Base-by-base conservation (phyloP, 1,140 invertebrate species). In the Drosophila persimilis region DNA sequence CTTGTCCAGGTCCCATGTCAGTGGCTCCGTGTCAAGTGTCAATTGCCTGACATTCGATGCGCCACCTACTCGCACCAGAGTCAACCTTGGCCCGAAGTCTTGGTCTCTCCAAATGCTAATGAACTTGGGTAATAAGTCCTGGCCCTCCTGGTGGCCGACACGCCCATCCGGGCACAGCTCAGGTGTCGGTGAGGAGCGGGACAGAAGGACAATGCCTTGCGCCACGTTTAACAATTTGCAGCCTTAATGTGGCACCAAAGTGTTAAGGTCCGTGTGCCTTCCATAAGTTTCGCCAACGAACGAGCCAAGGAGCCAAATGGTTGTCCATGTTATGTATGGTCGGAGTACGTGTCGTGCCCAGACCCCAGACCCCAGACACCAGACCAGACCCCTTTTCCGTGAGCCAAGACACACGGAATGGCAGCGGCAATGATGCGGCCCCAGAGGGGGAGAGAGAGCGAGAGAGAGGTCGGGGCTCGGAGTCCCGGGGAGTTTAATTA, bases 221-320 rank as follows among this genome's bases (percentile, higher is more conserved):
- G 70, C 67, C 81, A 86, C 81, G 80, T 85, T 85, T 71, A 85
- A 85, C 81, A 85, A 85, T 85, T 86, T 85, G 81, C 80, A 66
- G 81, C 57, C 77, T 80, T 85, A 85, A 85, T 86, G 81, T 86
- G 81, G 80, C 81, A 80, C 63, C 67, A 85, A 85, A 85, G 80
- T 86, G 81, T 81, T 86, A 86, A 86, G 74, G 77, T 85, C 81
- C 77, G 74, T 76, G 81, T 60, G 71, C 52, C 76, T 13, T 39
- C 80, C 81, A 85, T 85, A 85, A 85, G 73, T 85, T 73, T 35
- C 11, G 35, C 35, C 35, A 39, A 5, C 35, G 35, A 39, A 39
- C 35, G 35, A 39, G 35, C 35, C 11, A 13, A 13, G 35, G 11
- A 41, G 70, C 60, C 48, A 86, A 86, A 86, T 86, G 75, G 71